Evolutionary conservation across 2,113 vertebrate genomes (phyloP).

Genomic region (Pseudois nayaur): DNA sequence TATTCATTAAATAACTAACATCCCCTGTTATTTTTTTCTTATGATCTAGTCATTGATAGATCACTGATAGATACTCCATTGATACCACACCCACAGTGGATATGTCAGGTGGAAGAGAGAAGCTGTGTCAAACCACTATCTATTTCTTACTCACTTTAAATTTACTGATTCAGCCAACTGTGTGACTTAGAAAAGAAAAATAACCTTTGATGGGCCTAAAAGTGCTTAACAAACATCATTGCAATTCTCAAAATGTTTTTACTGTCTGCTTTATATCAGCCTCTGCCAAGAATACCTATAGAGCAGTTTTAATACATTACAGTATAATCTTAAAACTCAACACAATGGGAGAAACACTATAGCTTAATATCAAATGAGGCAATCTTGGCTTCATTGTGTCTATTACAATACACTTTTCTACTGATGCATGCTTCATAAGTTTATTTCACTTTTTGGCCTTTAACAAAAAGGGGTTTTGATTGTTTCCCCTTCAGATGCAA

Average conservation of each 20-base stretch:
- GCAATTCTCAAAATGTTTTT: constrained; percentile 50
- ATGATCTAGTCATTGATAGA: neutral
- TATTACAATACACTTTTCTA: constrained; percentile 37
- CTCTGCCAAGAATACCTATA: constrained; percentile 39
- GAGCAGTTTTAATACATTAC: constrained; percentile 20
- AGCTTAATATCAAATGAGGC: constrained; percentile 37
- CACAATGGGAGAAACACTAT: neutral
- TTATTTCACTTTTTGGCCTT: constrained; percentile 48
- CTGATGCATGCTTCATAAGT: neutral
- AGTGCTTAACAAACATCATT: constrained; percentile 42
- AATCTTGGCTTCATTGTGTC: constrained; percentile 19
- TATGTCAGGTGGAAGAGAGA: neutral
- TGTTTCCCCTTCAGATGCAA: neutral
- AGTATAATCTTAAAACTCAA: constrained; percentile 37
- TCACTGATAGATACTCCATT: neutral
- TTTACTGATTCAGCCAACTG: neutral
- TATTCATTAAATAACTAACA: neutral
- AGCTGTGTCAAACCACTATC: neutral
- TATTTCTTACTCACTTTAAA: constrained; percentile 20
- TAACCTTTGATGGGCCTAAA: neutral
- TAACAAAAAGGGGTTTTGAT: constrained; percentile 21
- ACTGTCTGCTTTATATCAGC: constrained; percentile 39
- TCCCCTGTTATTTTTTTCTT: neutral
- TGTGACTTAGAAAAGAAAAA: constrained; percentile 50
- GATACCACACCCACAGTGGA: neutral